Conservation (phyloP, 2,113 vertebrate genomes). For the Passer montanus region DNA sequence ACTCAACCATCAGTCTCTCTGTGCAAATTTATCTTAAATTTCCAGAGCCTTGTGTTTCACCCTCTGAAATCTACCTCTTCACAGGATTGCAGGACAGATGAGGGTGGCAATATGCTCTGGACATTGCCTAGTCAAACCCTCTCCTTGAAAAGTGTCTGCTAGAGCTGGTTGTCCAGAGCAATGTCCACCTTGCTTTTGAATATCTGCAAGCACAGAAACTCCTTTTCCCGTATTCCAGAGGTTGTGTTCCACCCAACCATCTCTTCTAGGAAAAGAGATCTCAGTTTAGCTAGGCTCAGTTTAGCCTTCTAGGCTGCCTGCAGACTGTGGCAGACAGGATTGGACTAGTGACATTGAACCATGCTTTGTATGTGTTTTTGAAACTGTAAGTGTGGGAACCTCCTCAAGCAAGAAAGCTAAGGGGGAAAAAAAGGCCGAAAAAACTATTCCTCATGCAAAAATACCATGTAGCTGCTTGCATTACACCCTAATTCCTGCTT, state of each 20-base stretch:
- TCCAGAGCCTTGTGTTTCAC: background rate
- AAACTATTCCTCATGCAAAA: rapidly evolving
- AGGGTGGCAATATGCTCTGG: background rate
- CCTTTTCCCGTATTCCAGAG: background rate
- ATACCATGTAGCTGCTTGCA: background rate
- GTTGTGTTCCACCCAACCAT: background rate
- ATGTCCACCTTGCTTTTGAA: background rate
- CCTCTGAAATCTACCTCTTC: background rate
- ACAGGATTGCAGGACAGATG: background rate
- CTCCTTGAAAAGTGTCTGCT: background rate
- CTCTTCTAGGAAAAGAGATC: background rate
- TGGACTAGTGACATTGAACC: background rate
- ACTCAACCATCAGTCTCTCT: background rate
- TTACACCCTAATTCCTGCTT: background rate
- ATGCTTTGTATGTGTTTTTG: background rate
- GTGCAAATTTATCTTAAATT: background rate
- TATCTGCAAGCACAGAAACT: background rate
- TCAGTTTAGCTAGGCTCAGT: background rate
- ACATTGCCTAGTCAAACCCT: background rate
- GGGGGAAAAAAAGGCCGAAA: background rate
- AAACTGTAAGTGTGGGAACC: background rate
- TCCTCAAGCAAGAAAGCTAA: background rate
- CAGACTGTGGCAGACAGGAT: background rate
- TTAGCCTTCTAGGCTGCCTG: background rate
- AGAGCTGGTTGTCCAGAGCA: background rate